phyloP scores from a whole-genome alignment of 2,113 vertebrate species.

The Ammodytes dubius region DNA sequence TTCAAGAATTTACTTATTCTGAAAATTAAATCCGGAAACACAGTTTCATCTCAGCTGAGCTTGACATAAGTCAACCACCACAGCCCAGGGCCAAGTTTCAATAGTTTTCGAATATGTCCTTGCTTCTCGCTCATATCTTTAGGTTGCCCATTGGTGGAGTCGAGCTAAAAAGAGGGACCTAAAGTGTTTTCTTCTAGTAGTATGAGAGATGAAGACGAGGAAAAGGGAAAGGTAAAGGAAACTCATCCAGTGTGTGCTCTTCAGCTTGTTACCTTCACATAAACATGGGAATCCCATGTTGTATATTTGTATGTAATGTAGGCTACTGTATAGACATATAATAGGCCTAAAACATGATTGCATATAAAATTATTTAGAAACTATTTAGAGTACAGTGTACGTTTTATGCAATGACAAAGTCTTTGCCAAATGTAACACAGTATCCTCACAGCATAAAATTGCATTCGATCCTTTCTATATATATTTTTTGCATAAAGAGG shows the following conservation, averaged over 20 bases:
- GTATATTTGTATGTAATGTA: not conserved
- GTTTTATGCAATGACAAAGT: not conserved
- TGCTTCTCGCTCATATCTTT: not conserved
- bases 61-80: not conserved
- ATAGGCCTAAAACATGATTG: not conserved
- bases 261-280: not conserved
- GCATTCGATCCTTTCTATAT: not conserved
- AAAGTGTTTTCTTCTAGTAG: slow-evolving; percentile 18
- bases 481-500: not conserved
- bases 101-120: not conserved
- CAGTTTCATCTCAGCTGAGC: not conserved
- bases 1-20: not conserved
- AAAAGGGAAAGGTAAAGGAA: not conserved
- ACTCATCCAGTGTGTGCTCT: not conserved
- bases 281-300: not conserved
- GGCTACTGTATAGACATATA: not conserved
- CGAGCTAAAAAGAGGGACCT: slow-evolving; percentile 1
- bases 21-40: not conserved
- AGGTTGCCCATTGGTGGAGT: slow-evolving; percentile 12
- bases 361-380: not conserved
- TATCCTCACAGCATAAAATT: not conserved
- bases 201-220: not conserved
- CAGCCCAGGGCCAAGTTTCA: not conserved
- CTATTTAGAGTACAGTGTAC: not conserved
- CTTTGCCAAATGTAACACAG: not conserved